Conservation (phyloP, 1,140 invertebrate species). For the Laupala kohalensis region DNA sequence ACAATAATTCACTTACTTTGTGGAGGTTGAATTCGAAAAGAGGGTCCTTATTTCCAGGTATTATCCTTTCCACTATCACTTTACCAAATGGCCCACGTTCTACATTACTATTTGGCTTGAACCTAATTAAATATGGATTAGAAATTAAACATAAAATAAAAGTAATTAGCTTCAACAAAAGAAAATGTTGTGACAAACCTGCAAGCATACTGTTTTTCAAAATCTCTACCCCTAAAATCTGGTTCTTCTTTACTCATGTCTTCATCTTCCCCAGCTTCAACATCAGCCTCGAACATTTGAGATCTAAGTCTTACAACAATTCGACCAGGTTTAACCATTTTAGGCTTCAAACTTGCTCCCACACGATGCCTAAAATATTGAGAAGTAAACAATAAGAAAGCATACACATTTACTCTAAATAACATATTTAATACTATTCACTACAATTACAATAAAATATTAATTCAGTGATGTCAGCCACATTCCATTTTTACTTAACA, state of each 20-base stretch:
- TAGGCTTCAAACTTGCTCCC: slow-evolving; percentile 23
- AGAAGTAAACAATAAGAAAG: background rate
- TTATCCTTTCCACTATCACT: slow-evolving; percentile 21
- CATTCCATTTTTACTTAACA: too few relatives aligned
- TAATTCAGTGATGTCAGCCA: too few relatives aligned
- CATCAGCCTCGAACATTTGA: slow-evolving; percentile 23
- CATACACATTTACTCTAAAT: background rate
- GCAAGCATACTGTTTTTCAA: slow-evolving; percentile 26
- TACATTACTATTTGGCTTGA: slow-evolving; percentile 19
- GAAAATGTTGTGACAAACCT: slow-evolving; percentile 22
- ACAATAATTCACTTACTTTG: slow-evolving; percentile 20
- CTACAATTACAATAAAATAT: background rate
- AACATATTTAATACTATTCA: background rate
- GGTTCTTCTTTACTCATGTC: slow-evolving; percentile 21
- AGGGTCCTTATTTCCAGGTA: slow-evolving; percentile 15
- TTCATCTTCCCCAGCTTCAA: slow-evolving; percentile 23
- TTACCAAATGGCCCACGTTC: slow-evolving; percentile 25
- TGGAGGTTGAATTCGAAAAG: slow-evolving; percentile 26
- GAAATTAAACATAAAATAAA: background rate
- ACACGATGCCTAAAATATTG: slow-evolving; percentile 17
- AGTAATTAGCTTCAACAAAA: too few relatives aligned
- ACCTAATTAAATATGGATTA: slow-evolving; percentile 15
- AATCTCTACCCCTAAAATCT: slow-evolving; percentile 25
- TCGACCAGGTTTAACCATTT: slow-evolving; percentile 21
- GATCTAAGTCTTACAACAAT: slow-evolving; percentile 22